A percentile compares a stretch with the other conserved stretches of the same genome.
Conservation (phyloP, 2,797 vertebrate species). For the Percopsis omiscomaycus region DNA sequence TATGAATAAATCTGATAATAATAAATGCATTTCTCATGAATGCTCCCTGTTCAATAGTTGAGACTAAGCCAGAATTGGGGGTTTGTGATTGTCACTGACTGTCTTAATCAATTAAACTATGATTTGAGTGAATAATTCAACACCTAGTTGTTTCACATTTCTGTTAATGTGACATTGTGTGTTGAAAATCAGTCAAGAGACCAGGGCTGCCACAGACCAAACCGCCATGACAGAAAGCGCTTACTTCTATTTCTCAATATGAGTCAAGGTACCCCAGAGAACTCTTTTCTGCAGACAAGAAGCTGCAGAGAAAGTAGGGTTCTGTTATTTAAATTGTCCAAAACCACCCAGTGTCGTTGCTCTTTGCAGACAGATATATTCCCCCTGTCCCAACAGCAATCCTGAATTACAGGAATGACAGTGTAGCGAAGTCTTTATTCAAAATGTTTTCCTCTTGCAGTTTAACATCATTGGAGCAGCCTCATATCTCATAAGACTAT, state of each 20-base stretch:
- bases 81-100: background rate
- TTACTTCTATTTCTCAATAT: slow-evolving; percentile 29
- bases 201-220: slow-evolving; percentile 17
- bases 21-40: background rate
- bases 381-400: slow-evolving; percentile 9
- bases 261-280: slow-evolving; percentile 29
- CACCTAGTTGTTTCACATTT: slow-evolving; percentile 10
- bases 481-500: slow-evolving; percentile 32
- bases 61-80: background rate
- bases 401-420: slow-evolving; percentile 37
- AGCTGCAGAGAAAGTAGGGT: slow-evolving; percentile 24
- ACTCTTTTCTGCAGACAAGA: slow-evolving; percentile 37
- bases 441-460: slow-evolving; percentile 12
- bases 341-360: slow-evolving; percentile 30
- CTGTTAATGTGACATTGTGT: background rate
- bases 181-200: slow-evolving; percentile 22
- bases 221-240: slow-evolving; percentile 18
- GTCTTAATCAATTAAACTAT: slow-evolving; percentile 4
- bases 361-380: slow-evolving; percentile 4
- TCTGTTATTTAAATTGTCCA: slow-evolving; percentile 40
- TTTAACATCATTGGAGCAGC: slow-evolving; percentile 30
- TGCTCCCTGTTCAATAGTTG: background rate
- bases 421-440: slow-evolving; percentile 24
- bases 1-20: background rate
- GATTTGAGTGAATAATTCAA: slow-evolving; percentile 5